Base-by-base conservation (phyloP, 1,140 invertebrate genomes). In the Monomorium pharaonis region DNA sequence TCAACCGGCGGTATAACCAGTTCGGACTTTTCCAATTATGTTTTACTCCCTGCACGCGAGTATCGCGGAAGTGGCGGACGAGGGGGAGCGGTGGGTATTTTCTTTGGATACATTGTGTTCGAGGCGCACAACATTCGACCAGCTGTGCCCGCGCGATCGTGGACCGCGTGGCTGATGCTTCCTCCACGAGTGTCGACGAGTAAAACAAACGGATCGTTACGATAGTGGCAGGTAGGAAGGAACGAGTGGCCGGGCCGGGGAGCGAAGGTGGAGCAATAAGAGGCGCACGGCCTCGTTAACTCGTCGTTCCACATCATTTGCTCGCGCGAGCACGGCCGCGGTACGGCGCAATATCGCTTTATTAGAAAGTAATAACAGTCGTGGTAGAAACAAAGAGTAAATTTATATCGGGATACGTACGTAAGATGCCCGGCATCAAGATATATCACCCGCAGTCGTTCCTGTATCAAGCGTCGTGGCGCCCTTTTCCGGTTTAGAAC, bases 361-460 rank as follows among this genome's bases (percentile, higher is more conserved):
- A 92, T 91, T 92, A 92, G 91, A 92, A 91, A 91, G 89, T 91
- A 92, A 91, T 92, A 92, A 91, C 87, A 92, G 89, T 88, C 81
- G 30, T 27, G 62, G 51, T 49, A 47, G 69, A 90, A 89, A 88
- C 69, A 89, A 89, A 84, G 84, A 80, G 76, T 60, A 86, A 91
- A 91, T 91, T 91, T 91, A 88, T 91, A 84, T 62, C 78, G 58
- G n/a, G 49, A n/a, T 76, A 78, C 60, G 62, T 67, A 84, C 75
- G 70, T 78, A 89, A 89, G 89, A 89, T 75, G 85, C 84, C 72
- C 42, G 18, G 60, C 67, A 69, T 74, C 77, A 67, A 89, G 88
- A 89, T 89, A 89, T 89, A 89, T 89, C 87, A 75, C 85, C 84
- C 54, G 10, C 62, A 14, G 58, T 56, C 85, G 63, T 86, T 84